Conservation (phyloP, 2,113 vertebrate genomes). For the Scopus umbretta region DNA sequence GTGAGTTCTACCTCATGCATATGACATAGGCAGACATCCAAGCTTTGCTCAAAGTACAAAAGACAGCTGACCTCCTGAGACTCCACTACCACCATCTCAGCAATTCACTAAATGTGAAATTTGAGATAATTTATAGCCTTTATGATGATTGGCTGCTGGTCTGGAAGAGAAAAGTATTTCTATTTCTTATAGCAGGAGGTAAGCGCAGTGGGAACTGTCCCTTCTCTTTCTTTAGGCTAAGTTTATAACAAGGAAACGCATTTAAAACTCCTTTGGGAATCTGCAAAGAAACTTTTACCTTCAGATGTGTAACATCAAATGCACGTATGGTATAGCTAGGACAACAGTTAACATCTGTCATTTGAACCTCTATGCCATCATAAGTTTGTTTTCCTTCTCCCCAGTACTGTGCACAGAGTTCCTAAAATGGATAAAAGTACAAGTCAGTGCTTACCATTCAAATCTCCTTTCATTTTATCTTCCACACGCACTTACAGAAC, state of each 20-base stretch:
- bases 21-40: not conserved
- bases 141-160: not conserved
- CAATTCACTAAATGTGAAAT: not conserved
- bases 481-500: not conserved
- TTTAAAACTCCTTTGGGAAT: not conserved
- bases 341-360: slow-evolving; percentile 62
- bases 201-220: not conserved
- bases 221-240: not conserved
- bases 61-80: not conserved
- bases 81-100: not conserved
- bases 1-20: not conserved
- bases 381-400: slow-evolving; percentile 73
- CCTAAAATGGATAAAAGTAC: slow-evolving; percentile 51
- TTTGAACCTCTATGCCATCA: slow-evolving; percentile 78
- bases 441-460: not conserved
- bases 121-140: not conserved
- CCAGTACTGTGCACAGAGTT: slow-evolving; percentile 84
- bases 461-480: not conserved
- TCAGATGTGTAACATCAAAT: slow-evolving; percentile 81
- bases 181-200: not conserved
- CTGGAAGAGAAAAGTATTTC: not conserved
- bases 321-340: slow-evolving; percentile 72
- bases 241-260: not conserved
- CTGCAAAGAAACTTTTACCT: slow-evolving; percentile 71
- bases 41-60: not conserved